Percentiles rank a stretch among this genome's conserved stretches.
phyloP scores from a whole-genome alignment of 2,113 vertebrate genomes.

The Manacus vitellinus region DNA sequence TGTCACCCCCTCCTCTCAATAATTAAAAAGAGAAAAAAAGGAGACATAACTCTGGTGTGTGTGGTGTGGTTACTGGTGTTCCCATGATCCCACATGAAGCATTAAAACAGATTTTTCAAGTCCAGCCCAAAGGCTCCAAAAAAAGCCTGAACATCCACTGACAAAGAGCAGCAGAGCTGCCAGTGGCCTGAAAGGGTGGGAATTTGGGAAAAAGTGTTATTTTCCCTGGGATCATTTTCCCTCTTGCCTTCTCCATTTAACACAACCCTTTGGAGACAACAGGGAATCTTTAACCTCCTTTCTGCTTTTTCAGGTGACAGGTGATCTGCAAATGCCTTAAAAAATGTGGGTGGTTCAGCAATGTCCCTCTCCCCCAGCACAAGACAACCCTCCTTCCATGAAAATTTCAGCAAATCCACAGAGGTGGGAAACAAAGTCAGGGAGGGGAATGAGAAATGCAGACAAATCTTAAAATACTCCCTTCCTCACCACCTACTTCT shows the following conservation, averaged over 20 bases:
- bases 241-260: neutral
- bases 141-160: neutral
- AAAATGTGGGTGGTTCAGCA: neutral
- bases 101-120: neutral
- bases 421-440: neutral
- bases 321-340: neutral
- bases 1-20: neutral
- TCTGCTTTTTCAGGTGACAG: neutral
- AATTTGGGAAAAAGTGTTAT: neutral
- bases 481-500: neutral
- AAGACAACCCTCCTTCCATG: neutral
- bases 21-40: neutral
- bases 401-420: neutral
- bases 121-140: neutral
- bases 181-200: neutral
- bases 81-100: fast-evolving
- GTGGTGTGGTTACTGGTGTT: neutral
- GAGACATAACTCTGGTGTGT: neutral
- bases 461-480: neutral
- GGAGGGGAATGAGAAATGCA: neutral
- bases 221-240: neutral
- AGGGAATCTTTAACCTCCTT: neutral
- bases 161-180: neutral
- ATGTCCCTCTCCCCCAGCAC: neutral
- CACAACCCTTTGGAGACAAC: neutral